These are phyloP conservation scores for Daboia siamensis DNA, from an alignment of 2,113 vertebrate species.

Conservation along the genomic window DNA sequence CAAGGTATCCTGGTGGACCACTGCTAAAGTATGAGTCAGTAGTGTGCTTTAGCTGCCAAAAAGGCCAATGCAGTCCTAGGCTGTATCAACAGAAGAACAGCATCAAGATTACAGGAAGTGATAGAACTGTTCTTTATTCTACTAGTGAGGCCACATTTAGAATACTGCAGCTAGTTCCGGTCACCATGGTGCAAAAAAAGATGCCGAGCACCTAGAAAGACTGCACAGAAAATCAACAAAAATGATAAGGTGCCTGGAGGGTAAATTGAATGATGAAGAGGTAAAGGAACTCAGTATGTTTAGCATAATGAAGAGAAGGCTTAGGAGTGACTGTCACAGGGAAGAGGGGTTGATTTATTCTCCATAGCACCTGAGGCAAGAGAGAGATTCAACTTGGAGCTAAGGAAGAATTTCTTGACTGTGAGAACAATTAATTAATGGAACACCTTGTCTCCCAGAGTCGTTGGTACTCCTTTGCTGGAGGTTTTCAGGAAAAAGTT, in stretches of 20 bases:
- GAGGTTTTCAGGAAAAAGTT: too few relatives aligned
- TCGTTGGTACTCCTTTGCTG: too few relatives aligned
- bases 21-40: background rate
- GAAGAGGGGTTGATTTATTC: too few relatives aligned
- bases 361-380: too few relatives aligned
- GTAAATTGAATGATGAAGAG: background rate
- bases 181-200: background rate
- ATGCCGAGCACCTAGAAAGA: too few relatives aligned
- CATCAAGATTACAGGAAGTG: background rate
- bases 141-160: background rate
- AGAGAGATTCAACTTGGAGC: too few relatives aligned
- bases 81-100: background rate
- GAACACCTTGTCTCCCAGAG: too few relatives aligned
- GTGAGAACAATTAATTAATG: too few relatives aligned
- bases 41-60: background rate
- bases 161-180: background rate
- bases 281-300: background rate
- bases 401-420: too few relatives aligned
- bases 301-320: too few relatives aligned
- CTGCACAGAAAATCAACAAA: background rate
- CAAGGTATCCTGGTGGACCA: background rate
- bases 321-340: too few relatives aligned
- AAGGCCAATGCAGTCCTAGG: background rate
- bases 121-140: background rate
- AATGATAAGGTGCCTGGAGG: background rate